These are phyloP conservation scores for Galeruca laticollis DNA, from an alignment of 2,888 invertebrate genomes.

Conservation along the genomic window DNA sequence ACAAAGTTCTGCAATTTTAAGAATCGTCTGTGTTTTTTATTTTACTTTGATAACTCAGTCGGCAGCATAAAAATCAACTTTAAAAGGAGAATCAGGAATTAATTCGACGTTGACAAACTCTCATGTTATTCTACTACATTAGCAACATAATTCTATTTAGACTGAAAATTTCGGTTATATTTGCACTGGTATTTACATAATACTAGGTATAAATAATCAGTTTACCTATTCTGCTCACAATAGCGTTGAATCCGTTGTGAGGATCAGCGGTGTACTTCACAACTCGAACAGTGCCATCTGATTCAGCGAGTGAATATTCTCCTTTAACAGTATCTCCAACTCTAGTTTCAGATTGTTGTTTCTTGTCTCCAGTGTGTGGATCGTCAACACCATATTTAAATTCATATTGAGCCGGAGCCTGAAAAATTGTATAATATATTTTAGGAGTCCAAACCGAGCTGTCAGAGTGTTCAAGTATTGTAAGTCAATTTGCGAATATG, in stretches of 20 bases:
- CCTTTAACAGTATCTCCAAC: constrained; percentile 74
- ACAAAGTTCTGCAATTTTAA: too few relatives aligned
- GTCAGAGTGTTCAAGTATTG: too few relatives aligned
- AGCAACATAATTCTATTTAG: not conserved
- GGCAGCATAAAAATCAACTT: too few relatives aligned
- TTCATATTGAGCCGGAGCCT: constrained; percentile 63
- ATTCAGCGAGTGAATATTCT: constrained; percentile 74
- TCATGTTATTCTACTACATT: too few relatives aligned
- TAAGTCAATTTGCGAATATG: too few relatives aligned
- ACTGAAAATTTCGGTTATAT: not conserved
- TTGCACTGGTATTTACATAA: too few relatives aligned
- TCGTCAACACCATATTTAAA: constrained; percentile 71
- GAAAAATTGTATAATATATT: constrained; percentile 4
- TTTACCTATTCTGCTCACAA: constrained; percentile 68
- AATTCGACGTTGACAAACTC: not conserved
- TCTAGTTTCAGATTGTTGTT: constrained; percentile 68
- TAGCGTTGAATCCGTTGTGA: constrained; percentile 73
- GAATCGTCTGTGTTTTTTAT: too few relatives aligned
- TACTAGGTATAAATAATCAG: not conserved
- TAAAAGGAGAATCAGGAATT: too few relatives aligned
- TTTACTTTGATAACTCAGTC: too few relatives aligned
- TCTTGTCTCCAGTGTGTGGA: constrained; percentile 70
- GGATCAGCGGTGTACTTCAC: constrained; percentile 76
- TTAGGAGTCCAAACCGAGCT: not conserved
- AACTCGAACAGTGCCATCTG: constrained; percentile 74